Evolutionary conservation across 2,797 vertebrate species (phyloP), one percentile per base, ranked within the genome.

Genomic region (Acanthurus lineatus): DNA sequence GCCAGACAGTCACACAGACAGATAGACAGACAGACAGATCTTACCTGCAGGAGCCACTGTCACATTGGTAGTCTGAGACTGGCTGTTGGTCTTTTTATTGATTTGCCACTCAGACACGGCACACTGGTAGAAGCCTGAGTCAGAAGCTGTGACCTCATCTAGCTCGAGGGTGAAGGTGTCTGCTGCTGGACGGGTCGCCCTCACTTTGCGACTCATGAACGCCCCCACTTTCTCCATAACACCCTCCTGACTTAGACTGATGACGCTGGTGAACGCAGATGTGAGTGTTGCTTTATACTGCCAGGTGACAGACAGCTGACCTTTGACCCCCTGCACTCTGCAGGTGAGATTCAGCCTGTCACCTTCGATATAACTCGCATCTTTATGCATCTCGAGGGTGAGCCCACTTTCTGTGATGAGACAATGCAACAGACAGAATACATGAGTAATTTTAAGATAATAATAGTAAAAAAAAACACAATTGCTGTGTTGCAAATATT

Each of bases 41-140:
- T 86, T 87, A 95, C 95, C 91, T 17, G 84, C 12, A 56, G 88
- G 63, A 6, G 3, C 7, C 44, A 96, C 93, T 2, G 7, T 64
- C 68, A 96, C 86, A 14, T 1, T 32, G 49, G 83, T 38, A 5
- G 64, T 57, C 67, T 86, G 76, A 17, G 88, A 84, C 44, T 87
- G 87, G 69, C 79, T 94, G 73, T 73, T 81, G 32, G 56, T 87
- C 78, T 90, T 91, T 68, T 56, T 86, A 12, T 83, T 84, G 17
- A 28, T 9, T 54, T 71, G 82, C 96, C 95, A 96, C 44, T 98
- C 97, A 14, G 95, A 91, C 73, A 96, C 95, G 0, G 47, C 59
- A 40, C 97, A 99, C 88, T 22, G 87, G 83, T 97, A 98, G 9
- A 4, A 57, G 0, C 97, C 97, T 0, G 79, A 56, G 22, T 97